Base-by-base conservation (phyloP, 2,113 vertebrate genomes). In the Hippocampus barbouri region DNA sequence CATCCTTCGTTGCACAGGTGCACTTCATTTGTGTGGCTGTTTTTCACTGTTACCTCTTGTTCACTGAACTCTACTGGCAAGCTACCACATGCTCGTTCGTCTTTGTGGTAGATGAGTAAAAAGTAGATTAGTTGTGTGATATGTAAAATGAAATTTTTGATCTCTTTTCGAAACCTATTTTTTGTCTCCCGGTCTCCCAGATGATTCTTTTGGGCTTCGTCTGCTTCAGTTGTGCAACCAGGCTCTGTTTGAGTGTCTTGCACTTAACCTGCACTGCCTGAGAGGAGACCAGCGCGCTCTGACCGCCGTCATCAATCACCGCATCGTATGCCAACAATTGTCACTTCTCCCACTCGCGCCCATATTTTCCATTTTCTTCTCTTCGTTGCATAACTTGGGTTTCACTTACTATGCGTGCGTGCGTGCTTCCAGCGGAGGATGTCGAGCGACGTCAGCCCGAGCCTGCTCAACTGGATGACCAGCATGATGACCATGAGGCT, bases 401-500 rank as follows among this genome's bases (percentile, higher is more conserved):
- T 21, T 9, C 6, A 20, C 18, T 11, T 56, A 38, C 34, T 38
- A 38, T 47, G 45, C 15, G 45, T 54, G 21, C 14, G 73, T 41
- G 8, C 51, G 18, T 25, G 34, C 3, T 72, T 80, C 54, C 87
- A 97, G 96, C 92, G 94, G 71, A 93, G 94, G 43, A 94, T 97
- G 93, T 96, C 95, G 1, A 93, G 92, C 0, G 95, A 96, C 62
- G 94, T 96, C 75, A 96, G 94, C 72, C 95, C 95, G 1, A 94
- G 93, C 2, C 85, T 97, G 82, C 94, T 96, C 62, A 96, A 94
- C 91, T 97, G 96, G 96, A 91, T 97, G 90, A 96, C 94, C 72
- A 94, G 94, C n/a, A 95, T 97, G 94, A 95, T 97, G 94, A 94
- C 94, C 0, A 93, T 96, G 90, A 91, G 96, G 76, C 92, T 97